Evolutionary conservation across 1,140 invertebrate genomes (phyloP).

Genomic region (Macrobrachium rosenbergii): DNA sequence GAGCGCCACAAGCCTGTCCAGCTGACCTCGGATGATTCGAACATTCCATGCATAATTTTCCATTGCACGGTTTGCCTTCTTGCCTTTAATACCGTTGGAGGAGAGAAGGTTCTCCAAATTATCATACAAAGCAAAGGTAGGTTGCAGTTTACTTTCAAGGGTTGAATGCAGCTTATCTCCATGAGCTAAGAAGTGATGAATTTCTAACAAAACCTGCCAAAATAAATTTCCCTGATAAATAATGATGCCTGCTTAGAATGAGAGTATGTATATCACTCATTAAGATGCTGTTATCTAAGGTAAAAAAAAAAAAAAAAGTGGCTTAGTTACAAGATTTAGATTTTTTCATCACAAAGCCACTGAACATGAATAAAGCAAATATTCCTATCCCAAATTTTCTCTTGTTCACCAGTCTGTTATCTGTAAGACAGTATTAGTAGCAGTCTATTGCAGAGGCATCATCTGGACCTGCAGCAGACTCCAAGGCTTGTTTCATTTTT

Average conservation of each 20-base stretch:
- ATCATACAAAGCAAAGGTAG: constrained; percentile 72
- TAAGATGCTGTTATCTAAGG: no score
- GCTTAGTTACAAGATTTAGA: no score
- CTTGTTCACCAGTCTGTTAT: no score
- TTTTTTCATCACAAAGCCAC: no score
- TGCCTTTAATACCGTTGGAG: constrained; percentile 73
- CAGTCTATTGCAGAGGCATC: no score
- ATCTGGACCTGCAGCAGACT: no score
- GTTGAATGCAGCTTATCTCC: constrained; percentile 32
- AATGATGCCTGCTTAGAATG: neutral
- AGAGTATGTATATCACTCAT: no score
- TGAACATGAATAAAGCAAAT: no score
- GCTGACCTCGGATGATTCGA: constrained; percentile 74
- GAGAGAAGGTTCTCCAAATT: constrained; percentile 71
- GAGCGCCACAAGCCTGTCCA: constrained; percentile 72
- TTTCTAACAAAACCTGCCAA: constrained; percentile 45
- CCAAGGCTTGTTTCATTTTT: no score
- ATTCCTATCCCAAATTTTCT: no score
- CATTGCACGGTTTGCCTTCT: constrained; percentile 71
- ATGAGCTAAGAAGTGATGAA: constrained; percentile 57
- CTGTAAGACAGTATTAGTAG: no score
- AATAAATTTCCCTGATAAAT: neutral
- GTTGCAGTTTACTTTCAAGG: constrained; percentile 68
- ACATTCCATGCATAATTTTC: constrained; percentile 77
- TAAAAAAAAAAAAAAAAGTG: no score